Evolutionary conservation across 2,888 invertebrate genomes (phyloP), one percentile per base, ranked within the genome.

Genomic region (Pristionchus maxplancki): DNA sequence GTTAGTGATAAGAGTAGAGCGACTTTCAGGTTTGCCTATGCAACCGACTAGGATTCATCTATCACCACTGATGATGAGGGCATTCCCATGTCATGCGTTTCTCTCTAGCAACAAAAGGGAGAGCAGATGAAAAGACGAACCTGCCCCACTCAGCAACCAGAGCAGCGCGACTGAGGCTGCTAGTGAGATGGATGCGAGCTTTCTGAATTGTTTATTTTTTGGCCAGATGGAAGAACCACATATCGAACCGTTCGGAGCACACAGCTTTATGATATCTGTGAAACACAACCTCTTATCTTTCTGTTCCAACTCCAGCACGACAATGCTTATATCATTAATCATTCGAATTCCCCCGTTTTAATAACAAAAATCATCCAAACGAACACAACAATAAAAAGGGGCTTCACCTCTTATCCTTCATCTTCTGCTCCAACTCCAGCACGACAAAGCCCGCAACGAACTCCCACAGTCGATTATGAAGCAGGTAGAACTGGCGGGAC

Each of bases 381-480:
- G n/a, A n/a, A n/a, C n/a, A n/a, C n/a, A n/a, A n/a, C n/a, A n/a
- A n/a, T n/a, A n/a, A 15, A 50, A 1, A 11, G 11, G 1, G 11
- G 17, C 3, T 28, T 62, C 8, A 28, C 62, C 24, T 62, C 62
- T 62, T 62, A 62, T 62, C 62, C n/a, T 62, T 67, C 17, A 28
- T 34, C 31, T 24, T 74, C n/a, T 74, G 44, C 11, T 74, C 44
- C 13, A 74, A 40, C 28, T 48, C 78, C 24, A 15, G n/a, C 17
- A 48, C 78, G 0, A 78, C 44, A 17, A 78, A 78, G 0, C 78
- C 78, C 1, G 37, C 28, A 5, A 44, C 28, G 28, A 78, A 78
- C 78, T 78, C 28, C 78, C 78, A 44, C 17, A 78, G n/a, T 78
- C 78, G 78, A 44, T 28, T 34, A n/a, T 78, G 78, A 1, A 78